These are phyloP conservation scores for Sporophila hypoxantha DNA, from an alignment of 2,113 vertebrate genomes.

Conservation along the genomic window DNA sequence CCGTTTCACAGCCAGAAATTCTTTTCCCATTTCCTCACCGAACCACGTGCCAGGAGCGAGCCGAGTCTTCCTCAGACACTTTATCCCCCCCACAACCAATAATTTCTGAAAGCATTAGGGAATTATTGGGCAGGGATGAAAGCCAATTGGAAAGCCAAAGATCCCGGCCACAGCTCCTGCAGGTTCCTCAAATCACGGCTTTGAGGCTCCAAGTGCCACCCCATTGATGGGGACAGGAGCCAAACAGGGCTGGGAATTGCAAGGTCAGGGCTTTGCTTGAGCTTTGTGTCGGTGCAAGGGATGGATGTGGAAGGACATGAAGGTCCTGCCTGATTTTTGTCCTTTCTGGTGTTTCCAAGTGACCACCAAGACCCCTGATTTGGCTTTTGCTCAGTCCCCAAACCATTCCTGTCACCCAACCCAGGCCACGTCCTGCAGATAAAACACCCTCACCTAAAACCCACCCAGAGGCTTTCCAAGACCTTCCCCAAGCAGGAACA, in stretches of 20 bases:
- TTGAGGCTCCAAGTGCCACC: background rate
- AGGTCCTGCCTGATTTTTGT: background rate
- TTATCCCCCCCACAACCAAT: background rate
- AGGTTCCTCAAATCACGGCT: background rate
- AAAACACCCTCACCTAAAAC: background rate
- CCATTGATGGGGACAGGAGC: background rate
- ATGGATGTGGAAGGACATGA: background rate
- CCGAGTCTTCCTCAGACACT: conserved; percentile 13
- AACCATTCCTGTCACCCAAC: background rate
- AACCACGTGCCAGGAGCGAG: conserved; percentile 51
- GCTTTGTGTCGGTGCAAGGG: background rate
- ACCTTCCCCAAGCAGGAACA: background rate
- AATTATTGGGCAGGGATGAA: background rate
- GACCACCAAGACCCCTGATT: background rate
- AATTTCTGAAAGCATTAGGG: background rate
- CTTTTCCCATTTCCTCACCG: conserved; percentile 71
- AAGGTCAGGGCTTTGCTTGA: background rate
- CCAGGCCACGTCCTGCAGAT: fast-evolving
- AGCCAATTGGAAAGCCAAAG: background rate
- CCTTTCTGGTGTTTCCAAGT: conserved; percentile 5
- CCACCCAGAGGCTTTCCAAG: background rate
- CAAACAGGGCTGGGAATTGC: background rate
- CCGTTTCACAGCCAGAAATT: conserved; percentile 71
- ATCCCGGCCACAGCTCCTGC: background rate
- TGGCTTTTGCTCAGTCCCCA: background rate